Evolutionary conservation across 2,113 vertebrate genomes (phyloP).

Genomic region (Columbina picui): DNA sequence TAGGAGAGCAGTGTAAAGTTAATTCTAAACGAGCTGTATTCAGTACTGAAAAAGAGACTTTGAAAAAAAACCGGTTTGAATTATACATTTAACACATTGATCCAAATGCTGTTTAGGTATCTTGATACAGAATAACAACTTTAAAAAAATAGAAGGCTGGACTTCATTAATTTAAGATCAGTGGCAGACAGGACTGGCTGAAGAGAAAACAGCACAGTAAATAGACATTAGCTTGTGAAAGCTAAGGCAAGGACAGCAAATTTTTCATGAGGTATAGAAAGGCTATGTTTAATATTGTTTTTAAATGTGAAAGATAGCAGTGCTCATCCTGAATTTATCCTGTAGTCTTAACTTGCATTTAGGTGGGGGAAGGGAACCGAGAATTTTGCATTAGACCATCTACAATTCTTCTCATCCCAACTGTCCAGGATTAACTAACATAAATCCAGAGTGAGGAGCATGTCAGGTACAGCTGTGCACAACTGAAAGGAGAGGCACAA

Average conservation of each 20-base stretch:
- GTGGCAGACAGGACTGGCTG: background rate
- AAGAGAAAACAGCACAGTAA: background rate
- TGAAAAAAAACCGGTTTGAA: background rate
- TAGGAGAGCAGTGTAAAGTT: background rate
- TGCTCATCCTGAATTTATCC: background rate
- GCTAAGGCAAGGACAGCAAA: background rate
- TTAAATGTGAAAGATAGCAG: background rate
- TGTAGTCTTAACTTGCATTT: background rate
- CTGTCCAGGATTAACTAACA: background rate
- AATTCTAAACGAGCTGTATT: background rate
- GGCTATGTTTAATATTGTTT: background rate
- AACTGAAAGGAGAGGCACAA: background rate
- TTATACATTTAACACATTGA: background rate
- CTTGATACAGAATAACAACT: background rate
- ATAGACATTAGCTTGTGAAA: background rate
- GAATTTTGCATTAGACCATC: background rate
- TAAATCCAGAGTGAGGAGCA: background rate
- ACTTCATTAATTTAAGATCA: background rate
- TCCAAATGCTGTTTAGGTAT: background rate
- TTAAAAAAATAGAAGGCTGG: background rate
- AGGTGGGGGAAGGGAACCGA: background rate
- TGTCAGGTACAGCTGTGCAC: rapidly evolving
- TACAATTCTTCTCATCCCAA: background rate
- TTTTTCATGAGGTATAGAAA: background rate
- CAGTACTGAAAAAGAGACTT: background rate